phyloP scores from a whole-genome alignment of 2,113 vertebrate species.

The Oncorhynchus tshawytscha region DNA sequence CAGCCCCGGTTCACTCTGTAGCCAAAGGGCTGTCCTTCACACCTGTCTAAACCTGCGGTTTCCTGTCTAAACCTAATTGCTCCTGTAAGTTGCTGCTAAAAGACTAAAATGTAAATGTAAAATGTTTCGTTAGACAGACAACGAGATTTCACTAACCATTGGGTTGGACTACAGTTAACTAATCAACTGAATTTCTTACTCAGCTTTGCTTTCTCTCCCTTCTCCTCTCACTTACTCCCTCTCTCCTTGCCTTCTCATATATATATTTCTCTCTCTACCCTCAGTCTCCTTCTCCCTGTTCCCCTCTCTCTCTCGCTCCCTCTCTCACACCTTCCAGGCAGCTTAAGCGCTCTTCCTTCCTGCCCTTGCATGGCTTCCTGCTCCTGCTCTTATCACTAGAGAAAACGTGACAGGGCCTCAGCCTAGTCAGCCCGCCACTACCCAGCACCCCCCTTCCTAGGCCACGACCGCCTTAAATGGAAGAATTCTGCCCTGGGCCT shows the following conservation, averaged over 20 bases:
- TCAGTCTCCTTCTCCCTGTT: neutral
- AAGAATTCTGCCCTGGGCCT: slow-evolving; percentile 65
- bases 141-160: neutral
- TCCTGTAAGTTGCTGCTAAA: no score
- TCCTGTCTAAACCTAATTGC: neutral
- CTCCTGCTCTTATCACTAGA: slow-evolving; percentile 83
- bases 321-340: slow-evolving; percentile 59
- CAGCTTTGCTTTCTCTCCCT: slow-evolving; percentile 24
- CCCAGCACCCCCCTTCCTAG: slow-evolving; percentile 56
- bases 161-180: neutral
- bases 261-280: neutral
- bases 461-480: slow-evolving; percentile 78
- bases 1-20: slow-evolving; percentile 61
- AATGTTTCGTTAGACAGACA: no score
- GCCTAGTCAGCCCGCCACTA: slow-evolving; percentile 59
- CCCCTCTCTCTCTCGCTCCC: slow-evolving; percentile 34
- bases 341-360: slow-evolving; percentile 92
- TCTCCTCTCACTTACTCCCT: neutral
- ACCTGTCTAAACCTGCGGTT: slow-evolving; percentile 6
- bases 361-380: slow-evolving; percentile 90
- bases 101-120: no score
- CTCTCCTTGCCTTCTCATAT: neutral
- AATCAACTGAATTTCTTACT: neutral
- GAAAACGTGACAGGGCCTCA: slow-evolving; percentile 83
- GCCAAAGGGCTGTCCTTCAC: slow-evolving; percentile 56